A percentile compares a stretch with the other conserved stretches of the same genome.
Conservation (phyloP, 1,140 invertebrate species). For the Reticulitermes speratus region DNA sequence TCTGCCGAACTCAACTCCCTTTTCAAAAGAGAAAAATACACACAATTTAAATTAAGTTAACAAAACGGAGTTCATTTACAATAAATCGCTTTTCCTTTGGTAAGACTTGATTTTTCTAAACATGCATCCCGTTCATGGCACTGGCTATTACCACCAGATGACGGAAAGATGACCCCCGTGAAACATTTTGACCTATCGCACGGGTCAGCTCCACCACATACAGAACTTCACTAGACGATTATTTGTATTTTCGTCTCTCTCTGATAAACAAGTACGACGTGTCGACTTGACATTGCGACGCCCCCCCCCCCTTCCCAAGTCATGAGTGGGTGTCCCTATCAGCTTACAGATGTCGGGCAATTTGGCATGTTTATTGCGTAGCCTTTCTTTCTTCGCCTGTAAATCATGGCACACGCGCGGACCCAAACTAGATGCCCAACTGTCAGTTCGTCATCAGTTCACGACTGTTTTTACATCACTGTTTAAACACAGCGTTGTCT, state of each 20-base stretch:
- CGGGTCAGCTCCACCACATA: not conserved
- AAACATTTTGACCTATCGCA: not conserved
- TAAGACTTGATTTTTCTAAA: no score
- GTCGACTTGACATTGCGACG: not conserved
- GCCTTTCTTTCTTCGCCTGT: not conserved
- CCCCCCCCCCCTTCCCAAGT: not conserved
- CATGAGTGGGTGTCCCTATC: not conserved
- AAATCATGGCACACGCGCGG: no score
- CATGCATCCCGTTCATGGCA: no score
- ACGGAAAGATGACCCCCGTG: not conserved
- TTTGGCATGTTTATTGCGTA: not conserved
- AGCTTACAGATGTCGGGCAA: constrained; percentile 13
- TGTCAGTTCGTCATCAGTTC: not conserved
- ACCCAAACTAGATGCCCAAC: not conserved
- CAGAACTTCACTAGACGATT: not conserved
- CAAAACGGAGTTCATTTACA: no score
- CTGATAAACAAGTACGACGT: not conserved
- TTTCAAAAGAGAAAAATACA: no score
- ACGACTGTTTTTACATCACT: not conserved
- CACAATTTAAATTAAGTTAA: no score
- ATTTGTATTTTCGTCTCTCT: not conserved
- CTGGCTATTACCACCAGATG: not conserved
- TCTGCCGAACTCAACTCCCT: no score
- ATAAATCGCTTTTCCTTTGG: no score
- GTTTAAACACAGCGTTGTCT: not conserved